These are phyloP conservation scores for Ophioninae sp. DNA, from an alignment of 2,888 invertebrate species.

Conservation along the genomic window DNA sequence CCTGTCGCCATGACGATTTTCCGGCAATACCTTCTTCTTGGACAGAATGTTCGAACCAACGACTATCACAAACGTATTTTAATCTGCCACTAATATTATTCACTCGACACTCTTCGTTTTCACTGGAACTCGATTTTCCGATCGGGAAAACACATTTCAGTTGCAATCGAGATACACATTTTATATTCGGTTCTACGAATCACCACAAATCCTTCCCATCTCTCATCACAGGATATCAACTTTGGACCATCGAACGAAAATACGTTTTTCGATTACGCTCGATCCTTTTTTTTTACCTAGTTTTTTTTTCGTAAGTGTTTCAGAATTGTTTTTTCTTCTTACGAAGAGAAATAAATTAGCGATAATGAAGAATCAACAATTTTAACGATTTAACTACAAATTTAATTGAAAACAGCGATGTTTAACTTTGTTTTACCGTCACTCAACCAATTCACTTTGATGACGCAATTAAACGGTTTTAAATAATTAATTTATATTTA, in stretches of 20 bases:
- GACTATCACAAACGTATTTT: background rate
- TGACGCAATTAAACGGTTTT: background rate
- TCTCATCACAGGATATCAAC: too few species aligned
- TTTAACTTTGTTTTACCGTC: slow-evolving; percentile 19
- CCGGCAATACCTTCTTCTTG: slow-evolving; percentile 24
- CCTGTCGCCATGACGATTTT: slow-evolving; percentile 75
- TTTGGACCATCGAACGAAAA: background rate
- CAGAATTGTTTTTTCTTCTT: background rate
- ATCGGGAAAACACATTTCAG: slow-evolving; percentile 20
- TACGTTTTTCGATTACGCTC: background rate
- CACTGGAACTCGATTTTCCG: slow-evolving; percentile 24
- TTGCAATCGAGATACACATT: slow-evolving; percentile 1
- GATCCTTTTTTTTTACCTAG: background rate
- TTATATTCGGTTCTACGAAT: slow-evolving; percentile 2
- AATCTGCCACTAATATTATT: slow-evolving; percentile 14
- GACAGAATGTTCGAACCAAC: slow-evolving; percentile 25
- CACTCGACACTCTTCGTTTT: slow-evolving; percentile 28
- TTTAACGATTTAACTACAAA: slow-evolving; percentile 17
- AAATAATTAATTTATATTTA: background rate
- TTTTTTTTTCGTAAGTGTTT: background rate
- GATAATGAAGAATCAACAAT: slow-evolving; percentile 41
- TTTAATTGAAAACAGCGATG: slow-evolving; percentile 34
- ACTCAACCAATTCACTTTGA: slow-evolving; percentile 21
- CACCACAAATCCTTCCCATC: background rate
- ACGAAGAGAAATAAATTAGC: background rate